phyloP scores from a whole-genome alignment of 2,797 vertebrate genomes.

The Miopithecus talapoin region DNA sequence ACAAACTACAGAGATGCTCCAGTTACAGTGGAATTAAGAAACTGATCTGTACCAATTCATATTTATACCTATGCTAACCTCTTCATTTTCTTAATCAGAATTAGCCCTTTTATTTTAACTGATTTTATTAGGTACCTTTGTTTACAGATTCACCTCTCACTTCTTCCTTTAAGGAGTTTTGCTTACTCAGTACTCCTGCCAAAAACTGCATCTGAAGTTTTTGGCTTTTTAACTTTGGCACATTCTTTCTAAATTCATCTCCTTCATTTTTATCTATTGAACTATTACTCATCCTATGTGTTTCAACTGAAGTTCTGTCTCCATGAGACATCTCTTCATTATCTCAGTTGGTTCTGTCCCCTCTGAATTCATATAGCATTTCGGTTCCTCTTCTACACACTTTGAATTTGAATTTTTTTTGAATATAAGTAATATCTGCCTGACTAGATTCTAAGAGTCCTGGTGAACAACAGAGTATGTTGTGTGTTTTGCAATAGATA shows the following conservation, averaged over 20 bases:
- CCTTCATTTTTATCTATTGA: not conserved
- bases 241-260: not conserved
- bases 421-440: not conserved
- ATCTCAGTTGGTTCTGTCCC: not conserved
- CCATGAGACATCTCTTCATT: not conserved
- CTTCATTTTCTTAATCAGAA: conserved; percentile 54
- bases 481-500: not conserved
- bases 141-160: not conserved
- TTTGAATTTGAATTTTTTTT: not conserved
- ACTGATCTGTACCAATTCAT: not conserved
- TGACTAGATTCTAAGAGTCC: not conserved
- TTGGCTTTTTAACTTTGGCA: not conserved
- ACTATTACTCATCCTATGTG: not conserved
- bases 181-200: not conserved
- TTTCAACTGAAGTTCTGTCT: not conserved
- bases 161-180: not conserved
- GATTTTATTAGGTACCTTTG: not conserved
- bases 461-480: not conserved
- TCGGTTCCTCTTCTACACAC: not conserved
- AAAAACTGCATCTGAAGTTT: not conserved
- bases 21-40: conserved; percentile 61
- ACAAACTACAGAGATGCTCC: conserved; percentile 33
- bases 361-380: not conserved
- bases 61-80: conserved; percentile 38
- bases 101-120: conserved; percentile 43